Percentiles rank a stretch among this genome's conserved stretches.
phyloP scores from a whole-genome alignment of 2,113 vertebrate genomes.

The Trichomycterus rosablanca region DNA sequence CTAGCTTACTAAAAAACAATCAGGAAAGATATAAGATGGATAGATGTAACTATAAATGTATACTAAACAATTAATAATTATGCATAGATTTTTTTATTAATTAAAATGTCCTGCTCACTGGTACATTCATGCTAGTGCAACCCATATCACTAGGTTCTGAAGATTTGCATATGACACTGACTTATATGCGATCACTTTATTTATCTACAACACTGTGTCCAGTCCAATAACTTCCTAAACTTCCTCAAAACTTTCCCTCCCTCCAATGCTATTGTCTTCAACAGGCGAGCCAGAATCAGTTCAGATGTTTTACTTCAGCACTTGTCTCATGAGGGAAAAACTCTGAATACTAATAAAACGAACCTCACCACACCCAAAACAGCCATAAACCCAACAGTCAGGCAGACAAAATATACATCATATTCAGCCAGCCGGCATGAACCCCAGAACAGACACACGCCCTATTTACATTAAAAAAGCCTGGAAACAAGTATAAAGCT shows the following conservation, averaged over 20 bases:
- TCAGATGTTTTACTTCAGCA: conserved; percentile 64
- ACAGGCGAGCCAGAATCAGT: conserved; percentile 35
- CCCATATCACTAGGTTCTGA: no score
- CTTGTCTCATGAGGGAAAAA: conserved; percentile 48
- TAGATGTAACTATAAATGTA: no score
- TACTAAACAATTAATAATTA: no score
- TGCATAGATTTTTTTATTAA: no score
- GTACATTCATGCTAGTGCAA: no score
- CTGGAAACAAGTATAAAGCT: no score
- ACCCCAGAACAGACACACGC: conserved; percentile 8
- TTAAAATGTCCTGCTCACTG: no score
- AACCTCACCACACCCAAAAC: conserved; percentile 42
- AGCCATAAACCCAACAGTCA: conserved; percentile 29
- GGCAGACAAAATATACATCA: conserved; percentile 18
- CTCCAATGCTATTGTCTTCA: conserved; percentile 15
- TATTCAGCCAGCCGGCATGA: background rate
- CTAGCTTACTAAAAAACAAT: no score
- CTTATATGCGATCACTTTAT: no score
- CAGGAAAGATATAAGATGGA: no score
- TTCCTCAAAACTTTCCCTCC: conserved; percentile 3
- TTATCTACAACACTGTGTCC: no score
- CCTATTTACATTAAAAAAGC: background rate
- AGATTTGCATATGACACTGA: no score
- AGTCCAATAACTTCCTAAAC: background rate
- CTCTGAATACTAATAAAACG: conserved; percentile 58